Conservation (phyloP, 2,797 vertebrate species). For the Sebastes taczanowskii region DNA sequence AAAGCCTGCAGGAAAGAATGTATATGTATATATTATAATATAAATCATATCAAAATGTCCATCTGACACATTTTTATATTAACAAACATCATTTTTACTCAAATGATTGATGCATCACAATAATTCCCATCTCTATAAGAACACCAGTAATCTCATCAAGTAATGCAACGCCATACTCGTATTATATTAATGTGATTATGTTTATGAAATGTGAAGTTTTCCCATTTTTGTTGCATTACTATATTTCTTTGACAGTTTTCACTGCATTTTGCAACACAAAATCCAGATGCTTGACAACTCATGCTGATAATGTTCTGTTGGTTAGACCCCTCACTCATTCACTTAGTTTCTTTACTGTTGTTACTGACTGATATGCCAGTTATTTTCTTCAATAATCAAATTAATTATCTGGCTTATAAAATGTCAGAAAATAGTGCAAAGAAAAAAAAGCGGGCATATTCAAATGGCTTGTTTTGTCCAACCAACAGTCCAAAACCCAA, state of each 20-base stretch:
- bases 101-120: background rate
- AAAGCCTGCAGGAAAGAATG: background rate
- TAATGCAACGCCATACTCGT: background rate
- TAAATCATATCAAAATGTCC: background rate
- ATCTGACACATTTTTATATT: background rate
- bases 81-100: background rate
- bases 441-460: too few species aligned
- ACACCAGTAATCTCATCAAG: background rate
- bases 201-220: background rate
- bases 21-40: background rate
- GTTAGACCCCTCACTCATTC: background rate
- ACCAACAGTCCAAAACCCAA: too few species aligned
- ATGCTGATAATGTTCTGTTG: fast-evolving
- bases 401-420: too few species aligned
- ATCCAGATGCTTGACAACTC: background rate
- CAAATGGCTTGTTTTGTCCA: too few species aligned
- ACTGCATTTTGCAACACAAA: fast-evolving
- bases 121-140: background rate
- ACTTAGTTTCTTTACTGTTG: too few species aligned
- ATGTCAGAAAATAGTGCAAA: too few species aligned
- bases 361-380: too few species aligned
- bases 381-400: too few species aligned
- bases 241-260: too few species aligned
- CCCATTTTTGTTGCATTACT: too few species aligned
- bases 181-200: background rate